These are phyloP conservation scores for Coregonus suidteri DNA, from an alignment of 2,797 vertebrate genomes.

Conservation along the genomic window DNA sequence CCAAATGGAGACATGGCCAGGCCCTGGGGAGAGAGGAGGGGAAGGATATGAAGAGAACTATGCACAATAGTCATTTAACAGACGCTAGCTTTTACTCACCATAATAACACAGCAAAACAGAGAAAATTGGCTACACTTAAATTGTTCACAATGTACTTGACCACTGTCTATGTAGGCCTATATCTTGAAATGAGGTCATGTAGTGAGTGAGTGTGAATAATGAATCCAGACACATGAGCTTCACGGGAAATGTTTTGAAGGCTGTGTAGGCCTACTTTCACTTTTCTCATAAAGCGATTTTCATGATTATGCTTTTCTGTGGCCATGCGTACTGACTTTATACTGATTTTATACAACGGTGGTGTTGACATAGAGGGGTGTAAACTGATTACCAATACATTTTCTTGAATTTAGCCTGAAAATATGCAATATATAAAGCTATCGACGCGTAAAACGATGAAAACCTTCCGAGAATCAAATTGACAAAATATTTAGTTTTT, in stretches of 20 bases:
- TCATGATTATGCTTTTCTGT: background rate
- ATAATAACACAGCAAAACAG: background rate
- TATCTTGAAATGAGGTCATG: slow-evolving; percentile 16
- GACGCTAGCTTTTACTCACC: background rate
- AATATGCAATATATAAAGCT: background rate
- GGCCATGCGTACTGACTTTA: background rate
- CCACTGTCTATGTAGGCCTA: no score
- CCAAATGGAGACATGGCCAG: slow-evolving; percentile 96
- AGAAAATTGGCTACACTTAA: background rate
- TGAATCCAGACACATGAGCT: slow-evolving; percentile 15
- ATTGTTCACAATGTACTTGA: background rate
- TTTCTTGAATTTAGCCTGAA: background rate
- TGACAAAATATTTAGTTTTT: background rate
- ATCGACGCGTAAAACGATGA: background rate
- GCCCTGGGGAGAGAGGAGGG: slow-evolving; percentile 75
- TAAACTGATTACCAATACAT: background rate
- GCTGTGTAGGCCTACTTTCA: background rate
- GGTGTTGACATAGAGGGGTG: slow-evolving; percentile 15
- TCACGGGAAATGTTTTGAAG: background rate
- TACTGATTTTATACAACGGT: background rate
- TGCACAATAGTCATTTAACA: background rate
- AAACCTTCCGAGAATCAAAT: background rate
- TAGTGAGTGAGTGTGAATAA: slow-evolving; percentile 19
- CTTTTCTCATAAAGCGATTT: background rate
- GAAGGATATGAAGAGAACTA: slow-evolving; percentile 1